Evolutionary conservation across 2,113 vertebrate species (phyloP).

Genomic region (Rhinoptilus africanus): DNA sequence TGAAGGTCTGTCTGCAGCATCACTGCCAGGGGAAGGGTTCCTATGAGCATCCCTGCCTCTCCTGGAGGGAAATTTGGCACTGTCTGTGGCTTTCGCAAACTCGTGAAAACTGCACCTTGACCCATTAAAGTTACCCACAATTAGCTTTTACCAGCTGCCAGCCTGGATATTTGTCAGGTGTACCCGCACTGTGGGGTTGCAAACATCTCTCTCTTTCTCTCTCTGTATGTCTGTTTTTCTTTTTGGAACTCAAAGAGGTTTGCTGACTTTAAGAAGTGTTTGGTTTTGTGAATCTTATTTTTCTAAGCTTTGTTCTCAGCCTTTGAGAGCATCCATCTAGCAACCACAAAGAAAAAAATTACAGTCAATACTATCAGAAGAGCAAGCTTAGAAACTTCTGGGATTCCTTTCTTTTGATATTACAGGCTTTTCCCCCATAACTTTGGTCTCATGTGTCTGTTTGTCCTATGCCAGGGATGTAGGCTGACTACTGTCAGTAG

Average conservation of each 20-base stretch:
- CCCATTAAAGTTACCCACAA: not conserved
- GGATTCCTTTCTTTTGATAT: conserved; percentile 44
- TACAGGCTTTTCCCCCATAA: not conserved
- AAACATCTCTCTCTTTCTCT: not conserved
- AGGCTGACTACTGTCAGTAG: not conserved
- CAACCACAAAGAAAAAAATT: not conserved
- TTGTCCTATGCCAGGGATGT: not conserved
- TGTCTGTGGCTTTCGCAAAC: not conserved
- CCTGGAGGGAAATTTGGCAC: not conserved
- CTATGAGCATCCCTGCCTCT: not conserved
- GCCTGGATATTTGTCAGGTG: not conserved
- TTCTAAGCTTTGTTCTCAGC: conserved; percentile 24
- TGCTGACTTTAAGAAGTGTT: conserved; percentile 12
- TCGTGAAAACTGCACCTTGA: not conserved
- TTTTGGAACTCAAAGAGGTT: not conserved
- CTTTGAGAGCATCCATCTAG: conserved; percentile 24
- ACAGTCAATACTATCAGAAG: not conserved
- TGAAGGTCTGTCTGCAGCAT: not conserved
- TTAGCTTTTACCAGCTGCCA: not conserved
- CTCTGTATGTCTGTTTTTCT: not conserved
- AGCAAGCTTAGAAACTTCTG: conserved; percentile 22
- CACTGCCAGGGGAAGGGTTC: not conserved
- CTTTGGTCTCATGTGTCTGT: not conserved
- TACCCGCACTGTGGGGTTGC: not conserved
- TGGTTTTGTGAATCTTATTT: conserved; percentile 18